These are phyloP conservation scores for Agonopterix arenella DNA, from an alignment of 2,888 invertebrate species.

Conservation along the genomic window DNA sequence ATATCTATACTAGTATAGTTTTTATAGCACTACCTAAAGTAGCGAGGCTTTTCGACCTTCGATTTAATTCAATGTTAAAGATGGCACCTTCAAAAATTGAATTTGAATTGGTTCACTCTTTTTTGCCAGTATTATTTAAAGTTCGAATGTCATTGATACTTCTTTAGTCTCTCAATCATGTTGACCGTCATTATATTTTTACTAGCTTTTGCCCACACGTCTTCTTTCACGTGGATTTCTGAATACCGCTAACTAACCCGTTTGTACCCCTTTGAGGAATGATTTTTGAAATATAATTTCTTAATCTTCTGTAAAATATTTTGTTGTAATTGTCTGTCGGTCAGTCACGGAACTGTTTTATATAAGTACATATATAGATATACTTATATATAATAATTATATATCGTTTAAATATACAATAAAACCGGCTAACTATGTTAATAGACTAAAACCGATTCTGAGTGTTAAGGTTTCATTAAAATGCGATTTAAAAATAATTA, in stretches of 20 bases:
- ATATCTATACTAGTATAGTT: slow-evolving; percentile 6
- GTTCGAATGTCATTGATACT: slow-evolving; percentile 21
- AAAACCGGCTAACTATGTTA: slow-evolving; percentile 49
- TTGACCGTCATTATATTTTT: too few relatives aligned
- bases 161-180: too few relatives aligned
- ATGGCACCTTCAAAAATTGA: slow-evolving; percentile 16
- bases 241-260: too few relatives aligned
- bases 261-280: too few relatives aligned
- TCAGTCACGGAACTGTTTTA: slow-evolving; percentile 23
- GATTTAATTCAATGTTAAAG: slow-evolving; percentile 28
- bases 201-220: too few relatives aligned
- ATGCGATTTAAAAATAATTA: slow-evolving; percentile 56
- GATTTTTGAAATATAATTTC: too few relatives aligned
- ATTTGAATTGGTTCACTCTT: slow-evolving; percentile 23
- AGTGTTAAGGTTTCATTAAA: slow-evolving; percentile 48
- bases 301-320: too few relatives aligned
- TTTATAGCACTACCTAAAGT: slow-evolving; percentile 23
- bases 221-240: too few relatives aligned
- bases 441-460: slow-evolving; percentile 42
- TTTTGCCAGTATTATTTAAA: slow-evolving; percentile 16
- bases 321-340: too few relatives aligned
- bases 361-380: slow-evolving; percentile 10
- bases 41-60: slow-evolving; percentile 33
- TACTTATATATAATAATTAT: too few relatives aligned
- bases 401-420: slow-evolving; percentile 29